These are phyloP conservation scores for Deroptyus accipitrinus DNA, from an alignment of 2,113 vertebrate genomes.

Conservation along the genomic window DNA sequence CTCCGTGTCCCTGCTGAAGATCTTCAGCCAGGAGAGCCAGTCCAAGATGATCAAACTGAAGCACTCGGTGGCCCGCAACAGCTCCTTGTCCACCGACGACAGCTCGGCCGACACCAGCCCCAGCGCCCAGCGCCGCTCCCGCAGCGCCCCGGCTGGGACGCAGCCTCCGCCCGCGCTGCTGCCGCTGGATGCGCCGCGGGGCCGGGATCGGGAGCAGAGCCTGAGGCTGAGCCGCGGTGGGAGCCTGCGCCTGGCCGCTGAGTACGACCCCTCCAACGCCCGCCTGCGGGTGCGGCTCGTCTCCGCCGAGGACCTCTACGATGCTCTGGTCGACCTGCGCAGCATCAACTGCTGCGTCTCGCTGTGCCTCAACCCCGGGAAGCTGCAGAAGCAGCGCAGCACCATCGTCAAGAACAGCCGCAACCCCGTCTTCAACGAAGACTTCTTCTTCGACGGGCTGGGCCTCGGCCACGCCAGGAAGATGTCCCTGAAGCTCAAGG, in stretches of 20 bases:
- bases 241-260: slow-evolving; percentile 82
- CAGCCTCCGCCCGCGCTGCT: slow-evolving; percentile 13
- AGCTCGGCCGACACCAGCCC: slow-evolving; percentile 93
- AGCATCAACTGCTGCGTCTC: slow-evolving; percentile 96
- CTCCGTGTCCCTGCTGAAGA: slow-evolving; percentile 90
- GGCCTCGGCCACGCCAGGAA: slow-evolving; percentile 83
- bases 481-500: slow-evolving; percentile 92
- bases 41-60: slow-evolving; percentile 92
- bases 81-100: slow-evolving; percentile 93
- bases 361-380: slow-evolving; percentile 91
- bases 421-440: slow-evolving; percentile 95
- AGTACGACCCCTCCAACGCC: slow-evolving; percentile 86
- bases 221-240: slow-evolving; percentile 85
- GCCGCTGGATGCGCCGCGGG: slow-evolving; percentile 44
- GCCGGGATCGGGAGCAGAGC: slow-evolving; percentile 80
- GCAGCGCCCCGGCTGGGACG: slow-evolving; percentile 68
- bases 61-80: slow-evolving; percentile 88
- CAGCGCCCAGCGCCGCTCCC: slow-evolving; percentile 80
- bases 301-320: slow-evolving; percentile 88
- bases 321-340: slow-evolving; percentile 83
- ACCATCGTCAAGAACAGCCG: slow-evolving; percentile 97
- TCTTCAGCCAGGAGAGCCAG: slow-evolving; percentile 93
- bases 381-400: slow-evolving; percentile 96
- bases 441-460: slow-evolving; percentile 96
- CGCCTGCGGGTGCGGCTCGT: slow-evolving; percentile 87